These are phyloP conservation scores for Numida meleagris DNA, from an alignment of 2,113 vertebrate species.

Conservation along the genomic window DNA sequence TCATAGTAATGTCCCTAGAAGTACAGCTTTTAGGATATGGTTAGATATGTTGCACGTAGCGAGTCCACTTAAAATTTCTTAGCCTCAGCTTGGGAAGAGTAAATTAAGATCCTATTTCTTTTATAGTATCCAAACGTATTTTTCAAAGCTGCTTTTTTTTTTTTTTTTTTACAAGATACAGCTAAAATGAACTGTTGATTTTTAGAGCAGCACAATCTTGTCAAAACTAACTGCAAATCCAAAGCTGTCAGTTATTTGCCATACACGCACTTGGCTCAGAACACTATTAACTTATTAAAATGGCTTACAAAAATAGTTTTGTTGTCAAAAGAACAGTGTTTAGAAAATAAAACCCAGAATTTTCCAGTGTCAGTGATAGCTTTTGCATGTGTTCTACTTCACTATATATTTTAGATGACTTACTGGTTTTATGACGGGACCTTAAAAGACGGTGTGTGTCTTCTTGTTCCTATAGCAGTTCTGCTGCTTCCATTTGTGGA, in stretches of 20 bases:
- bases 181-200: neutral
- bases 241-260: neutral
- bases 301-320: neutral
- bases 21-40: neutral
- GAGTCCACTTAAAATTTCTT: neutral
- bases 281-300: neutral
- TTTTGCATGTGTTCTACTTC: neutral
- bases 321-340: neutral
- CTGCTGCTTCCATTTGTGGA: neutral
- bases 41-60: neutral
- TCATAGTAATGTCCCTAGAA: slow-evolving; percentile 5
- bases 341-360: neutral
- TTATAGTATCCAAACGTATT: neutral
- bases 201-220: neutral
- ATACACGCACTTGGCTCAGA: neutral
- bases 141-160: neutral
- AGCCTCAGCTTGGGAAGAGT: neutral
- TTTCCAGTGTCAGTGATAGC: neutral
- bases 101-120: neutral
- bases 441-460: neutral
- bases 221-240: slow-evolving; percentile 8
- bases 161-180: neutral
- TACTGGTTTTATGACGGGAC: neutral
- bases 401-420: neutral
- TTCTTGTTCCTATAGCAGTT: neutral